Percentiles rank a stretch among this genome's conserved stretches.
Conservation (phyloP, 2,797 vertebrate genomes). For the Enteromius fasciolatus region DNA sequence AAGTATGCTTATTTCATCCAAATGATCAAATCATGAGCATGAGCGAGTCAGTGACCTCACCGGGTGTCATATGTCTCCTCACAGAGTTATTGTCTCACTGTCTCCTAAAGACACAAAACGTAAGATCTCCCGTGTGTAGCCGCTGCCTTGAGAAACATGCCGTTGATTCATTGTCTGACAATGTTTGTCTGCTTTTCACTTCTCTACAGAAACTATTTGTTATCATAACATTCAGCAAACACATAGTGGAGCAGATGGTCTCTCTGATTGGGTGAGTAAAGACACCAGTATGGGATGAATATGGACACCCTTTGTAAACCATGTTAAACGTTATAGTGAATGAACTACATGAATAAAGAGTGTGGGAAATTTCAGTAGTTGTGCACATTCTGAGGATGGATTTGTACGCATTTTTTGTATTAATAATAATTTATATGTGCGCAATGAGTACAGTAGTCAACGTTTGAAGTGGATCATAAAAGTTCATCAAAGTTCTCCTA, state of each 20-base stretch:
- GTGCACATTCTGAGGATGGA: neutral
- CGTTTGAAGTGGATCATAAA: too few species aligned
- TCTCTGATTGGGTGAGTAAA: constrained; percentile 95
- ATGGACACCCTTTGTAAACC: neutral
- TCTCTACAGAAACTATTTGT: constrained; percentile 95
- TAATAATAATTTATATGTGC: neutral
- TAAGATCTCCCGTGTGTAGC: neutral
- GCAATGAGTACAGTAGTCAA: neutral
- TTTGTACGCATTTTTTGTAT: neutral
- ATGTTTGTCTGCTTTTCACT: constrained; percentile 43
- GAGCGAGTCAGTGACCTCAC: constrained; percentile 73
- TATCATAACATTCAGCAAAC: constrained; percentile 98
- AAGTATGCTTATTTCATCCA: constrained; percentile 58
- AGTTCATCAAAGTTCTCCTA: too few species aligned
- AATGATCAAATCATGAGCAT: constrained; percentile 60
- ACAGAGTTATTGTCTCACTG: constrained; percentile 48
- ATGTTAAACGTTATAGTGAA: neutral
- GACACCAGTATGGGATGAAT: constrained; percentile 39
- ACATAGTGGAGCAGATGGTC: constrained; percentile 99
- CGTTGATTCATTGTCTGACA: constrained; percentile 59
- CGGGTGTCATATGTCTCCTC: constrained; percentile 50
- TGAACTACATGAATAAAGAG: neutral
- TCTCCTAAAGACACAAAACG: constrained; percentile 61
- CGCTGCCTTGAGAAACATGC: neutral
- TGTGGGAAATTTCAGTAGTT: neutral